Percentiles rank a stretch among this genome's conserved stretches.
Conservation (phyloP, 2,888 invertebrate genomes). For the Abrostola triplasia region DNA sequence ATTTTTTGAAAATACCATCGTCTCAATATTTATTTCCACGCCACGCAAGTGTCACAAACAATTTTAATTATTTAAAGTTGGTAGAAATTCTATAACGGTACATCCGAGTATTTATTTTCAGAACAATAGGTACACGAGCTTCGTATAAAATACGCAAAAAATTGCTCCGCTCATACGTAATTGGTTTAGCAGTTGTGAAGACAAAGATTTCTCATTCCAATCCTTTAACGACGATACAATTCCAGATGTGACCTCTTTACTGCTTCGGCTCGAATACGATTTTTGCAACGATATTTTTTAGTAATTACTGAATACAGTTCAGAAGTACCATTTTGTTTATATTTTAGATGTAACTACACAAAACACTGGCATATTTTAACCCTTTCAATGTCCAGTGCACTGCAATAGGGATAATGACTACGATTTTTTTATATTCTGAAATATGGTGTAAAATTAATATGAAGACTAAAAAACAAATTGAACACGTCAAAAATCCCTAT, state of each 20-base stretch:
- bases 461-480: too few relatives aligned
- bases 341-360: too few relatives aligned
- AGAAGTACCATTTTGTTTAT: slow-evolving; percentile 12
- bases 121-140: neutral
- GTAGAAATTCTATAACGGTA: too few relatives aligned
- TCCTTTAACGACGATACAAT: slow-evolving; percentile 43
- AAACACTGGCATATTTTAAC: neutral
- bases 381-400: neutral
- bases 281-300: slow-evolving; percentile 36
- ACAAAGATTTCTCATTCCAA: slow-evolving; percentile 50
- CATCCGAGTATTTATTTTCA: neutral
- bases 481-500: too few relatives aligned
- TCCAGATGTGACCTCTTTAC: slow-evolving; percentile 63
- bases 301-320: neutral
- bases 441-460: too few relatives aligned
- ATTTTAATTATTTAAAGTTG: too few relatives aligned
- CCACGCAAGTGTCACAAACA: too few relatives aligned
- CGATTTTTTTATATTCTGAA: too few relatives aligned
- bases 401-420: too few relatives aligned
- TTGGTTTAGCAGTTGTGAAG: slow-evolving; percentile 60
- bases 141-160: slow-evolving; percentile 14
- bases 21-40: too few relatives aligned
- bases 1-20: too few relatives aligned
- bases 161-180: slow-evolving; percentile 42
- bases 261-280: slow-evolving; percentile 17